These are phyloP conservation scores for Tigriopus californicus DNA, from an alignment of 2,888 invertebrate genomes.

Conservation along the genomic window DNA sequence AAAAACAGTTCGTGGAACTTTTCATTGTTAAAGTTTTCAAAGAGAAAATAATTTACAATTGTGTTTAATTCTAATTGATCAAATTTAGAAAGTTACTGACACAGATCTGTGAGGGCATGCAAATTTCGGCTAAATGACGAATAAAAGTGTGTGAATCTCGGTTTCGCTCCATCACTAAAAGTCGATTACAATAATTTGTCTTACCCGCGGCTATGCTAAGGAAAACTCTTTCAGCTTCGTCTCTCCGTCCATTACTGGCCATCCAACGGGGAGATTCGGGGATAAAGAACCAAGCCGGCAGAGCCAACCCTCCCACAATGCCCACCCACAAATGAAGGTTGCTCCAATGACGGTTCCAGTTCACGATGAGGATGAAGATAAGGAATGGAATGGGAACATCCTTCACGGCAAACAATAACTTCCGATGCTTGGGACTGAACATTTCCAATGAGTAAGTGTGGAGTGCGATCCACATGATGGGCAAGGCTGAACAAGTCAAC, in stretches of 20 bases:
- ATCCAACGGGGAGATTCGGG: constrained; percentile 9
- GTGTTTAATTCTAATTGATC: too few relatives aligned
- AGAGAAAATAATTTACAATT: too few relatives aligned
- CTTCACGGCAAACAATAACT: neutral
- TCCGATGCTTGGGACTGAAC: neutral
- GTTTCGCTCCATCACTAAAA: too few relatives aligned
- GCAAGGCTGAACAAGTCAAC: neutral
- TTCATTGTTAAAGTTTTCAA: too few relatives aligned
- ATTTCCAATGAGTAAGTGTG: neutral
- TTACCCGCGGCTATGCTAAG: neutral
- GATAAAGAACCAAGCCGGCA: constrained; percentile 3
- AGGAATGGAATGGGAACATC: neutral
- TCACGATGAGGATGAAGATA: neutral
- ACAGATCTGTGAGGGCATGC: too few relatives aligned
- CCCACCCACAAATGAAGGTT: constrained; percentile 3
- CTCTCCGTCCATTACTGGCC: neutral
- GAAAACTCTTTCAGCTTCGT: neutral
- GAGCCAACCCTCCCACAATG: neutral
- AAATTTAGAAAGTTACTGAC: too few relatives aligned
- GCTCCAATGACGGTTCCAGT: neutral
- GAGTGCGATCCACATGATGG: constrained; percentile 1
- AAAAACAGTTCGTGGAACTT: too few relatives aligned
- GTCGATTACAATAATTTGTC: too few relatives aligned
- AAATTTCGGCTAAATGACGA: too few relatives aligned
- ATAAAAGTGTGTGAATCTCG: too few relatives aligned